These are phyloP conservation scores for Cantharis nigra DNA, from an alignment of 2,888 invertebrate species.

Conservation along the genomic window DNA sequence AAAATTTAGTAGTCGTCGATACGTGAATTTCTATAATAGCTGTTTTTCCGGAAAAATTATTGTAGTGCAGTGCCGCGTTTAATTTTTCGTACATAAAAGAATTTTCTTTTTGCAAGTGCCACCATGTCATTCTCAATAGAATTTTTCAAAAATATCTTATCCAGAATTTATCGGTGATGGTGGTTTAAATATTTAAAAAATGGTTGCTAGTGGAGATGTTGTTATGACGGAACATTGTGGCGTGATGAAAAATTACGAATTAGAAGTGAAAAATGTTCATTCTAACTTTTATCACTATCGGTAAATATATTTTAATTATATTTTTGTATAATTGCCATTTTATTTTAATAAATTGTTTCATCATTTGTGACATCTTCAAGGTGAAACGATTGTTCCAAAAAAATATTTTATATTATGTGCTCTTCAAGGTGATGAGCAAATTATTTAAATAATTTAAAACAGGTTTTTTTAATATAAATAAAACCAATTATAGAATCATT, in stretches of 20 bases:
- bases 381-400: background rate
- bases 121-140: background rate
- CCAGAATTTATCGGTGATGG: background rate
- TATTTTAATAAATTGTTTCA: background rate
- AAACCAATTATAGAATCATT: background rate
- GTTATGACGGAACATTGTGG: conserved; percentile 28
- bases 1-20: conserved; percentile 1
- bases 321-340: background rate
- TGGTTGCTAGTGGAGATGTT: conserved; percentile 44
- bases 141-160: background rate
- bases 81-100: background rate
- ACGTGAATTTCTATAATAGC: background rate
- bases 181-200: conserved; percentile 24
- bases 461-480: background rate
- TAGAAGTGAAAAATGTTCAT: conserved; percentile 2
- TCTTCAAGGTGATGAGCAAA: background rate
- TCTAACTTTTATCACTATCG: conserved; percentile 16
- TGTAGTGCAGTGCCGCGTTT: background rate
- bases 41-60: background rate
- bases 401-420: background rate
- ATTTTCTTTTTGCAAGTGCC: background rate
- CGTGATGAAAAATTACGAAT: conserved; percentile 8
- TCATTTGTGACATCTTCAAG: background rate
- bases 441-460: background rate
- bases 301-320: background rate